Percentiles rank a stretch among this genome's conserved stretches.
These are phyloP conservation scores for Hylyphantes graminicola DNA, from an alignment of 1,140 invertebrate genomes.

Conservation along the genomic window DNA sequence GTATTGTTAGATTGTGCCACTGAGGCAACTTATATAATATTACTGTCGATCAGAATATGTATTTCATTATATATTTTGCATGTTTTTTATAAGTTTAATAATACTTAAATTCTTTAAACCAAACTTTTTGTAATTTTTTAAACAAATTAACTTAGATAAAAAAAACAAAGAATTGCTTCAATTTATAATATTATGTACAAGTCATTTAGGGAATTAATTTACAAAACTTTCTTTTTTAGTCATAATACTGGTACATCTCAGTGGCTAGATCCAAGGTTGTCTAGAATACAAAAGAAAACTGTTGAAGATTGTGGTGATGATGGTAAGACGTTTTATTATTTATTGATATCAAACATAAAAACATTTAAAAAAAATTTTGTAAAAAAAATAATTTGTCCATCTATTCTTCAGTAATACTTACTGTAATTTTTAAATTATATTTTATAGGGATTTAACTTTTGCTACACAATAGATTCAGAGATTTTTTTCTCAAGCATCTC, in stretches of 20 bases:
- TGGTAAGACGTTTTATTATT: constrained; percentile 64
- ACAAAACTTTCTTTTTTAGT: constrained; percentile 71
- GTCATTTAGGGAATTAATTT: not conserved
- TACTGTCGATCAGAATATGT: no score
- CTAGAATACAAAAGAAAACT: constrained; percentile 89
- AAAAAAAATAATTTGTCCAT: not conserved
- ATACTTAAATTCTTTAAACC: no score
- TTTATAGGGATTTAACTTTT: not conserved
- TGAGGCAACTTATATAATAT: no score
- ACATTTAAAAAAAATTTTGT: not conserved
- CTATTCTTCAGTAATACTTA: not conserved
- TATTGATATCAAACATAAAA: not conserved
- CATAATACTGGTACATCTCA: constrained; percentile 94
- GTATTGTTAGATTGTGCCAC: no score
- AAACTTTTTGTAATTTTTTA: no score
- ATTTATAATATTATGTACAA: no score
- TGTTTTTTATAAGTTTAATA: no score
- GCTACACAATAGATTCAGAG: not conserved
- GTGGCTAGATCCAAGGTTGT: constrained; percentile 92
- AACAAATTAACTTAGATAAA: no score
- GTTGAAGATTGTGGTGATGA: constrained; percentile 92
- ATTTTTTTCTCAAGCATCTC: not conserved
- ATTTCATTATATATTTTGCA: no score
- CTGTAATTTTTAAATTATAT: not conserved
- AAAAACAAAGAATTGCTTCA: no score